Evolutionary conservation across 1,140 invertebrate genomes (phyloP), one percentile per base, ranked within the genome.

Genomic region (Atta texana): DNA sequence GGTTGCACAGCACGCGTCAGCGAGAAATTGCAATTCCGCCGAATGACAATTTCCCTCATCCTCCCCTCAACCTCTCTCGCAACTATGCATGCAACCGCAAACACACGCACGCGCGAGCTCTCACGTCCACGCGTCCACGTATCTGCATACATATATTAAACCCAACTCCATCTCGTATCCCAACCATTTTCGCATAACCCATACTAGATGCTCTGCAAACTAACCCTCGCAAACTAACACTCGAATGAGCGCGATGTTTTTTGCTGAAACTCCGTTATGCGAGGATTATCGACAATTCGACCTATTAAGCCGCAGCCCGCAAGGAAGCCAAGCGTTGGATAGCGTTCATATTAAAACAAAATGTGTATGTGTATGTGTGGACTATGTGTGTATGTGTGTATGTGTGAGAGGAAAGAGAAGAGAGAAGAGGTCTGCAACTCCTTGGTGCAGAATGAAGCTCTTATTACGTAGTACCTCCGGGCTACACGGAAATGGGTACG

Each of bases 1-100:
- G 88, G 89, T 89, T 91, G 90, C 91, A 92, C 87, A 87, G 92
- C 88, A 92, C 86, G 88, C 89, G 92, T 93, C 91, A 93, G 92
- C 92, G 90, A 90, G 92, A 93, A 93, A 93, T 93, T 92, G 92
- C 92, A 93, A 93, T 93, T 93, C 87, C 89, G 91, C 90, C 92
- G 91, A 93, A 93, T 92, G 92, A 93, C 91, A 91, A 90, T 91
- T 90, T 87, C 87, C 66, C 87, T 69, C 76, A 51, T 66, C 81
- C 64, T 44, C 80, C 18, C 3, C 18, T 72, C 72, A 72, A 31
- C 75, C 68, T 8, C 66, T 8, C 74, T 81, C 61, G 28, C 55
- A 49, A 68, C 84, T 81, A 24, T 51, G 21, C 39, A 85, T 53
- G 55, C 51, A 39, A 44, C 31, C 82, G 72, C 72, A 51, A 61